Conservation (phyloP, 2,797 vertebrate species). For the Hybognathus amarus region DNA sequence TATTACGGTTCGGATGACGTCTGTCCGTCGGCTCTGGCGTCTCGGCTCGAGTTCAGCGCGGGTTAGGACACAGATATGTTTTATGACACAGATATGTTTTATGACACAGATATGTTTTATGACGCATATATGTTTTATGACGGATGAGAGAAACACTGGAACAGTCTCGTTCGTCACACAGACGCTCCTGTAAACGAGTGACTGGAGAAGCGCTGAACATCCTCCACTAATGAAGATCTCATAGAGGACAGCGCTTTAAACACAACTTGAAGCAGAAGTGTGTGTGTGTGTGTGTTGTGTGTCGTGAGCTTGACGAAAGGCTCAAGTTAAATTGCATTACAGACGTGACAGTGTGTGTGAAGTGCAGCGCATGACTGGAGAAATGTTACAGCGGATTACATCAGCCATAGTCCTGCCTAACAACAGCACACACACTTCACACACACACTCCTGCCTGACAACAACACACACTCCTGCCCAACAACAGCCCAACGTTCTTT, state of each 20-base stretch:
- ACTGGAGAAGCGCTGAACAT: neutral
- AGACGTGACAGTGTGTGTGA: constrained; percentile 52
- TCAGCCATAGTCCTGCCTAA: constrained; percentile 67
- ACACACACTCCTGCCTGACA: constrained; percentile 27
- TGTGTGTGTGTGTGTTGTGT: constrained; percentile 57
- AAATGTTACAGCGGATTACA: constrained; percentile 78
- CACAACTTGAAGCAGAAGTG: constrained; percentile 68
- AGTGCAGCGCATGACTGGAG: constrained; percentile 60
- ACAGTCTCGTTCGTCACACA: neutral
- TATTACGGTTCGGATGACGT: too few relatives aligned
- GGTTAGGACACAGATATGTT: too few relatives aligned
- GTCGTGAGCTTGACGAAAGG: constrained; percentile 55
- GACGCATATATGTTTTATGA: too few relatives aligned
- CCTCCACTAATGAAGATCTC: neutral
- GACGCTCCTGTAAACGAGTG: neutral
- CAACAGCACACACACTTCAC: constrained; percentile 33
- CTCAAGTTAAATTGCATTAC: constrained; percentile 74
- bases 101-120: too few relatives aligned
- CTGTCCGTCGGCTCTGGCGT: neutral
- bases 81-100: too few relatives aligned
- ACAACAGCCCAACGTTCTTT: neutral
- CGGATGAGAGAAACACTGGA: neutral
- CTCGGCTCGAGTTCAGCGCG: neutral
- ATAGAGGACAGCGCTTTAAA: neutral
- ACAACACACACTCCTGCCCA: neutral